Conservation (phyloP, 2,113 vertebrate genomes). For the Cisticola juncidis region DNA sequence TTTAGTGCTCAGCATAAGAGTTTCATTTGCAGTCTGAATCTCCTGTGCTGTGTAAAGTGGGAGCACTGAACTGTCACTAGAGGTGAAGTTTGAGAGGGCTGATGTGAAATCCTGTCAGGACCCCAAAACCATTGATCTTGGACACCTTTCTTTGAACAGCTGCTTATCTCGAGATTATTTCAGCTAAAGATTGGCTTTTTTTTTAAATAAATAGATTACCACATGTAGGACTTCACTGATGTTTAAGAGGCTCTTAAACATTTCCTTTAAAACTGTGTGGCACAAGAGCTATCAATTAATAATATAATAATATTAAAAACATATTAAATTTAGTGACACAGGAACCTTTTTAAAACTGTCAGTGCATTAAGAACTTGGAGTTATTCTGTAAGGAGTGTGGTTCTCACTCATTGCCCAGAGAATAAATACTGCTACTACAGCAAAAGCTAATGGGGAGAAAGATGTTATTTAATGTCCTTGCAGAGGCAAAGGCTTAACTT, state of each 20-base stretch:
- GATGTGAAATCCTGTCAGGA: background rate
- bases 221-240: background rate
- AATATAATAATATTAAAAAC: background rate
- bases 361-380: slow-evolving; percentile 48
- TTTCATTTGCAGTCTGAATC: background rate
- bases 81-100: background rate
- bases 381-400: slow-evolving; percentile 27
- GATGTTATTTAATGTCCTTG: slow-evolving; percentile 57
- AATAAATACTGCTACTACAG: slow-evolving; percentile 42
- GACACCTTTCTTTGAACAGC: background rate
- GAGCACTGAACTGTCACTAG: background rate
- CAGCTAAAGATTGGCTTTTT: background rate
- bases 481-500: slow-evolving; percentile 37
- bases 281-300: background rate
- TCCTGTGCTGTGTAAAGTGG: background rate
- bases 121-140: background rate
- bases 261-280: background rate
- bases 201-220: background rate
- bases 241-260: background rate
- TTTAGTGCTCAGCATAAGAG: background rate
- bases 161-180: background rate
- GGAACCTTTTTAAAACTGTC: background rate
- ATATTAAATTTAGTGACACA: background rate
- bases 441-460: slow-evolving; percentile 54
- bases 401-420: slow-evolving; percentile 57